Evolutionary conservation across 2,888 invertebrate species (phyloP), one percentile per base, ranked within the genome.

Genomic region (Mystacides longicornis): DNA sequence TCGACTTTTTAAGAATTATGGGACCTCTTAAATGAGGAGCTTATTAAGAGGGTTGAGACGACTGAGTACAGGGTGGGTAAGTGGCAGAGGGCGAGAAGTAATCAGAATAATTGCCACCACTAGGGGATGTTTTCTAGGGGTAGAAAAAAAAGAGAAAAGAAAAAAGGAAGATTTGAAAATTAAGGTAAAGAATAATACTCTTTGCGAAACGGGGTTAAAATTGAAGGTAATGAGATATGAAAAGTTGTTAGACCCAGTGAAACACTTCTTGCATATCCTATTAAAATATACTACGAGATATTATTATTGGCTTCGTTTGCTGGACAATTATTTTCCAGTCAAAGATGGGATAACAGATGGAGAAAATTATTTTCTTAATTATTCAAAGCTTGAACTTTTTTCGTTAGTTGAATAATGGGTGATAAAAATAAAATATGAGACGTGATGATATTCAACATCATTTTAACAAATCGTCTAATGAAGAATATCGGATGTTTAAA

Each of bases 81-180:
- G 52, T 52, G 50, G 55, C 54, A 57, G 54, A 52, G 55, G 51
- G 59, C 54, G 55, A 55, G 49, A 59, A 55, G 57, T 59, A 55
- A 59, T 59, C 57, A 55, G 52, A 57, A 59, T 59, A 59, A 59
- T 59, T 59, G 59, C 59, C 59, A 56, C 56, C 59, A 27, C 16
- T n/a, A 16, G 45, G 20, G 37, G 37, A 14, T 3, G 37, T 49
- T 18, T 23, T 27, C 31, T 46, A 48, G 45, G 49, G 49, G 42
- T 23, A 52, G 52, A 46, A 54, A 54, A 54, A 56, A 49, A 23
- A 37, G 27, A 47, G 49, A 47, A 50, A 46, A 54, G 52, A 54
- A 56, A 49, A 23, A 37, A 22, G 49, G 49, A 47, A 45, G 49
- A 31, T 31, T 33, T 49, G 46, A 21, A 33, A 16, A 37, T 16